Evolutionary conservation across 2,113 vertebrate species (phyloP).

Genomic region (Pipa parva): DNA sequence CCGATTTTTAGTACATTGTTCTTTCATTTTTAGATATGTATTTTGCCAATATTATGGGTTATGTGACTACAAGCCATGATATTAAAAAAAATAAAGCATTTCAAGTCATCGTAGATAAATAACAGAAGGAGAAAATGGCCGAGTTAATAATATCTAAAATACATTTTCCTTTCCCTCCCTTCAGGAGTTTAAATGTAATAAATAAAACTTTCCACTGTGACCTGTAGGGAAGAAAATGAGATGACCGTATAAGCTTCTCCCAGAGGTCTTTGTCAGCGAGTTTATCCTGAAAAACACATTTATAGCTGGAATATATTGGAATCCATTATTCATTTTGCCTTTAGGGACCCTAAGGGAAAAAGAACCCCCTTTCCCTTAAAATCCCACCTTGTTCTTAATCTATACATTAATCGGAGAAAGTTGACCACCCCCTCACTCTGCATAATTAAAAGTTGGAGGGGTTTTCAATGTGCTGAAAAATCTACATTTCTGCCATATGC

Average conservation of each 20-base stretch:
- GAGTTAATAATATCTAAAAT: conserved; percentile 21
- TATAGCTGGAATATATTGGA: conserved; percentile 35
- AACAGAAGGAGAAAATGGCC: neutral
- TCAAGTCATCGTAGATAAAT: no score
- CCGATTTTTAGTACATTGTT: no score
- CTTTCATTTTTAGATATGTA: no score
- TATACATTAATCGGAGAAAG: conserved; percentile 57
- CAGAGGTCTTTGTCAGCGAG: conserved; percentile 16
- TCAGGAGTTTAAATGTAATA: conserved; percentile 29
- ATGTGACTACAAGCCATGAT: no score
- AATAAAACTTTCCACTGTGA: conserved; percentile 31
- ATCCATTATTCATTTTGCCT: conserved; percentile 39
- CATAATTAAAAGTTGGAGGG: conserved; percentile 65
- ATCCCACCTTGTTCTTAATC: conserved; percentile 59
- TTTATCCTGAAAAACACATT: conserved; percentile 26
- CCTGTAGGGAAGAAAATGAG: conserved; percentile 37
- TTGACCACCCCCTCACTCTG: conserved; percentile 45
- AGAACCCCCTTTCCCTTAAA: conserved; percentile 23
- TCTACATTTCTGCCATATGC: conserved; percentile 6
- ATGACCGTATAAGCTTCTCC: conserved; percentile 34
- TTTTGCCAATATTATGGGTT: neutral
- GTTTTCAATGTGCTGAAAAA: neutral
- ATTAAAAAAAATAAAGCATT: no score
- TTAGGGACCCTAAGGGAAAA: conserved; percentile 20
- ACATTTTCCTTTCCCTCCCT: neutral